These are phyloP conservation scores for Montipora cactus DNA, from an alignment of 64 coral and sea anemone species.

Conservation along the genomic window DNA sequence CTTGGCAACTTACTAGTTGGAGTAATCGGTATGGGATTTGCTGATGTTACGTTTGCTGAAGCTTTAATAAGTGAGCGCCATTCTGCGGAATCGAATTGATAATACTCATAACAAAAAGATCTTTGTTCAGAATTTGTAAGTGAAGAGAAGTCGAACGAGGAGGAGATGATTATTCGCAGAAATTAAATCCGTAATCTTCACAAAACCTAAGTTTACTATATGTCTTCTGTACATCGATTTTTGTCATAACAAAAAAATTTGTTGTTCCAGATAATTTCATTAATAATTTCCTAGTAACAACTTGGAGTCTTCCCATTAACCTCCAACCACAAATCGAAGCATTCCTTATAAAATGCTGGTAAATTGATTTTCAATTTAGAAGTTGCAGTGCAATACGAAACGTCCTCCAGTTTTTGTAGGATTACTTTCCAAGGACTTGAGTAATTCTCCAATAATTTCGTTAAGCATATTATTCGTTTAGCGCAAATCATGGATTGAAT, in stretches of 20 bases:
- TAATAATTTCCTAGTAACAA: neutral
- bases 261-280: neutral
- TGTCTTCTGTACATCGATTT: neutral
- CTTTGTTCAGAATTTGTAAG: neutral
- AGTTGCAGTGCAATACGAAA: no score
- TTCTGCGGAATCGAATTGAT: neutral
- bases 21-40: neutral
- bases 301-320: neutral
- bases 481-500: no score
- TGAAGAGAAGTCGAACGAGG: neutral
- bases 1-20: slow-evolving; percentile 3
- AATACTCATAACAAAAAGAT: neutral
- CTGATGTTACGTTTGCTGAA: neutral
- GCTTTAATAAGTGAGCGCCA: neutral
- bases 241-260: neutral
- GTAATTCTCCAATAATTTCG: no score
- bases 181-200: neutral
- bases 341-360: no score
- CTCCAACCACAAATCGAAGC: neutral
- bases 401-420: no score
- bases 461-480: no score
- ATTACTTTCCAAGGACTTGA: no score
- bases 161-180: neutral
- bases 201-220: neutral
- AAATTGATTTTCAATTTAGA: no score